phyloP scores from a whole-genome alignment of 2,113 vertebrate genomes.

The Felis chaus region DNA sequence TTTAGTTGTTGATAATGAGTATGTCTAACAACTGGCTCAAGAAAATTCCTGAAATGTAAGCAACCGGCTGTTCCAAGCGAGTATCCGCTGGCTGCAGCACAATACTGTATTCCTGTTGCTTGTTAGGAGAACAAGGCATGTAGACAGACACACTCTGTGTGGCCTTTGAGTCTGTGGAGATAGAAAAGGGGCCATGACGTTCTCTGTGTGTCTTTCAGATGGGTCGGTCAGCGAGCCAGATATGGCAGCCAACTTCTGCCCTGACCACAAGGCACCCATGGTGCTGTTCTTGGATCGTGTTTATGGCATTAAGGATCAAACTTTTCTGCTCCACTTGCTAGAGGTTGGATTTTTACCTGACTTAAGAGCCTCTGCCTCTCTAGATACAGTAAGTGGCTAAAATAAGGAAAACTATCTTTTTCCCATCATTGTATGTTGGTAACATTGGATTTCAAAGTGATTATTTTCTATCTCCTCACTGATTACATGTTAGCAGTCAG shows the following conservation, averaged over 20 bases:
- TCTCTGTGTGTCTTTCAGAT: constrained; percentile 85
- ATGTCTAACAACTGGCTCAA: background rate
- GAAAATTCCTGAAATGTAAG: background rate
- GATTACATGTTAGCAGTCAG: background rate
- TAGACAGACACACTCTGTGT: background rate
- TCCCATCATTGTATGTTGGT: background rate
- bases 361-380: constrained; percentile 93
- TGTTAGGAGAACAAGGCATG: background rate
- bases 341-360: constrained; percentile 98
- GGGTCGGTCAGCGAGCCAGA: constrained; percentile 94
- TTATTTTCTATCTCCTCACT: background rate
- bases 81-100: background rate
- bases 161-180: background rate
- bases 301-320: constrained; percentile 97
- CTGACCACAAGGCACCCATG: constrained; percentile 99
- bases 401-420: background rate
- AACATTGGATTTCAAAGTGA: background rate
- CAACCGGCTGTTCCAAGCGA: background rate
- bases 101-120: background rate
- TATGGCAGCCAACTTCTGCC: constrained; percentile 97
- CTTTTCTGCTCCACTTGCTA: constrained; percentile 95
- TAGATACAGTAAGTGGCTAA: constrained; percentile 93
- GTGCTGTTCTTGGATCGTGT: constrained; percentile 98
- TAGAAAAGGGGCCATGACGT: background rate
- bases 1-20: background rate